Conservation (phyloP, 2,113 vertebrate genomes). For the Saccopteryx leptura region DNA sequence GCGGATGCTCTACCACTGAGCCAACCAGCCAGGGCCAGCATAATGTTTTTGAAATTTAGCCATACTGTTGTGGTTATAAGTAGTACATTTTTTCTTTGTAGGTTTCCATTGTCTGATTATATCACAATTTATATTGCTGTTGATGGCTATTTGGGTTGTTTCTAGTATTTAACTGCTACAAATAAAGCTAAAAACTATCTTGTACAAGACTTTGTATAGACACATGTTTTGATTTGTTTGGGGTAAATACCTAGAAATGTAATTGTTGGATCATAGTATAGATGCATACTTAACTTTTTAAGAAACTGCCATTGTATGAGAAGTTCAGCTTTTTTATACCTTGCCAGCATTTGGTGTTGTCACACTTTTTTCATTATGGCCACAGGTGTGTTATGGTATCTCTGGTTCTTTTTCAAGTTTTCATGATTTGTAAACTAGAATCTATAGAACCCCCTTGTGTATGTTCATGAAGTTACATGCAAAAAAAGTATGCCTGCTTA, state of each 20-base stretch:
- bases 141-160: background rate
- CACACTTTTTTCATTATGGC: background rate
- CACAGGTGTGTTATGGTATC: background rate
- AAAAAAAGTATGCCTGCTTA: constrained; percentile 2
- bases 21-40: too few relatives aligned
- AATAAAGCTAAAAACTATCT: background rate
- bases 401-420: background rate
- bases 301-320: background rate
- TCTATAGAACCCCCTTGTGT: background rate
- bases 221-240: background rate
- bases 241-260: background rate
- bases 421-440: background rate
- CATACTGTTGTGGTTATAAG: background rate
- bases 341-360: background rate
- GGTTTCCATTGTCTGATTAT: background rate
- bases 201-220: background rate
- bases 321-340: background rate
- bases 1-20: too few relatives aligned
- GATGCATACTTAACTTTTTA: background rate
- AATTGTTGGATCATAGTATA: background rate
- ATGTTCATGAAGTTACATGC: constrained; percentile 7
- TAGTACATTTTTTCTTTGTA: background rate
- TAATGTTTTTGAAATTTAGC: constrained; percentile 26
- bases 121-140: background rate
- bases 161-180: constrained; percentile 14